Base-by-base conservation (phyloP, 2,797 vertebrate species). In the Melopsittacus undulatus region DNA sequence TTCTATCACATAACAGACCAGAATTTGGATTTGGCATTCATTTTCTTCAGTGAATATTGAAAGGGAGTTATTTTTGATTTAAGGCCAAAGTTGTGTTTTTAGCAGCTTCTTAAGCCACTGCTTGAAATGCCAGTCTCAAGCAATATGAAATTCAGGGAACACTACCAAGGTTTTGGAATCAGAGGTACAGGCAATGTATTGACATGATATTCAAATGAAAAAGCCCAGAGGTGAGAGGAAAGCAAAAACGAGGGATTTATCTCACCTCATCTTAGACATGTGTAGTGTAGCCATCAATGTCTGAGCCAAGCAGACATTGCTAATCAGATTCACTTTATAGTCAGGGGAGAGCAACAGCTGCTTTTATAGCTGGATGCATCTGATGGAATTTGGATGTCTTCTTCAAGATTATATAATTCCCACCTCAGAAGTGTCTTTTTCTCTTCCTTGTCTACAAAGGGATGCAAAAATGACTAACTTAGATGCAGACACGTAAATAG, bases 31-130 rank as follows among this genome's bases (percentile, higher is more conserved):
- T 81, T 78, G 13, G 8, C 12, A 57, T 43, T 85, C 1, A 64
- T 92, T 87, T 82, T 85, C 66, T 74, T 85, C 38, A 81, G 21
- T 42, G 59, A 92, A 75, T 84, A 70, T 83, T 92, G 46, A 62
- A 13, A 87, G 16, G 16, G 40, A 69, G 84, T 66, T 75, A 72
- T 57, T 90, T 92, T 93, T 87, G 15, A 61, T 89, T 43, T 38
- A 54, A 56, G 40, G 51, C 15, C 42, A 36, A 74, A 83, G 45
- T 23, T 90, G 14, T 2, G 2, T 92, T 73, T 90, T 77, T 69
- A 90, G 49, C 27, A 67, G 8, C 13, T 86, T 84, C 62, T 95
- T 74, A 68, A 87, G 46, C 13, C 42, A 42, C 8, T 77, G 32
- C 3, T 92, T 84, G 36, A 56, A 61, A 66, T 38, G 40, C 19